A percentile compares a stretch with the other conserved stretches of the same genome.
phyloP scores from a whole-genome alignment of 1,140 invertebrate species.

The Eumaeus atala region DNA sequence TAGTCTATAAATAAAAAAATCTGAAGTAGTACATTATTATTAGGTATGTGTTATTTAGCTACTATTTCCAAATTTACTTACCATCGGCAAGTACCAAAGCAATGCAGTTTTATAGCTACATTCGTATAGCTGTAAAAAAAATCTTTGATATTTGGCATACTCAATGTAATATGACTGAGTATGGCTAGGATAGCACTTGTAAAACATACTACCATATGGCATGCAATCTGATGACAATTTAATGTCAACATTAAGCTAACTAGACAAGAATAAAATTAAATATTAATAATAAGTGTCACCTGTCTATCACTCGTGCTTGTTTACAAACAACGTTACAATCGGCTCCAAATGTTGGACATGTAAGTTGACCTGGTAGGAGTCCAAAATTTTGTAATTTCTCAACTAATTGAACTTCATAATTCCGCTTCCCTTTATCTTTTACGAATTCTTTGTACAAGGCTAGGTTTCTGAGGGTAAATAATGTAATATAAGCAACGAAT shows the following conservation, averaged over 20 bases:
- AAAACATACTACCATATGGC: background rate
- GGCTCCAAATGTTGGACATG: slow-evolving; percentile 36
- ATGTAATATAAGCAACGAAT: background rate
- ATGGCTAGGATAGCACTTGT: no score
- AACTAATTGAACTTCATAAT: slow-evolving; percentile 40
- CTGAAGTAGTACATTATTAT: no score
- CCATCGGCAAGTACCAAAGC: no score
- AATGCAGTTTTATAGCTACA: no score
- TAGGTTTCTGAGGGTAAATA: slow-evolving; percentile 35
- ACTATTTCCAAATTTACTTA: no score
- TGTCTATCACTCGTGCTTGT: slow-evolving; percentile 54
- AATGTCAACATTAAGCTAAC: background rate
- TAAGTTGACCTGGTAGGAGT: slow-evolving; percentile 36
- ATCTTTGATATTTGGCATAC: no score
- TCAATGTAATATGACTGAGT: no score
- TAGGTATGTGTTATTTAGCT: no score
- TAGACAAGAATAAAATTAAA: background rate
- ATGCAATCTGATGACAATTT: background rate
- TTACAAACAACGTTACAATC: slow-evolving; percentile 45
- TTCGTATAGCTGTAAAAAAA: no score
- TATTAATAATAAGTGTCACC: slow-evolving; percentile 28
- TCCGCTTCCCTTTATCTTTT: slow-evolving; percentile 31
- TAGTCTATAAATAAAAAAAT: no score
- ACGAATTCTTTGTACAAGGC: slow-evolving; percentile 44
- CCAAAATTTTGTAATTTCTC: slow-evolving; percentile 42